Evolutionary conservation across 92 coral and sea anemone genomes (phyloP).

Genomic region (Nematostella vectensis): DNA sequence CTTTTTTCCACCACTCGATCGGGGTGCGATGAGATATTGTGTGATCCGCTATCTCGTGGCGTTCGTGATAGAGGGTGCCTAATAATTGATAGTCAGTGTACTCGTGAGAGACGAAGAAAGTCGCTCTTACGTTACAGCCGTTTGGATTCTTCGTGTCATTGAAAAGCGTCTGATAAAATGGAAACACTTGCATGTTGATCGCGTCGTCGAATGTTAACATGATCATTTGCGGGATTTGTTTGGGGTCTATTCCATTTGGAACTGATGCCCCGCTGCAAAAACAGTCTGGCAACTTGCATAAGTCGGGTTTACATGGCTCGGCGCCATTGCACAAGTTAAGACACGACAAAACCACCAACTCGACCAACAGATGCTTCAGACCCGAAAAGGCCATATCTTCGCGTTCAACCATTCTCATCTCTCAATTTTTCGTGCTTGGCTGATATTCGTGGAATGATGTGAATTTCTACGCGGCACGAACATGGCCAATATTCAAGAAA

Average conservation of each 20-base stretch:
- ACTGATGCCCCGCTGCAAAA: conserved; percentile 79
- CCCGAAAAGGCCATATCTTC: too few relatives aligned
- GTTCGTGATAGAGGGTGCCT: conserved; percentile 58
- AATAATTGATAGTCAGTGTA: conserved; percentile 74
- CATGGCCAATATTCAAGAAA: too few relatives aligned
- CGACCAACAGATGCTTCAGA: too few relatives aligned
- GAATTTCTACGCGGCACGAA: too few relatives aligned
- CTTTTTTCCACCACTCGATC: conserved; percentile 73
- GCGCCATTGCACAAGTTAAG: too few relatives aligned
- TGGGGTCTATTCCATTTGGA: conserved; percentile 51
- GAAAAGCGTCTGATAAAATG: conserved; percentile 40
- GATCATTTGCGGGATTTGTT: conserved; percentile 79
- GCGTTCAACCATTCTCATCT: not conserved
- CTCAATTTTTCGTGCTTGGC: too few relatives aligned
- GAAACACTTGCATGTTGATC: conserved; percentile 47
- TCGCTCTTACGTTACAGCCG: conserved; percentile 60
- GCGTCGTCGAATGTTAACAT: conserved; percentile 90
- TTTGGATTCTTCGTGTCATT: conserved; percentile 69
- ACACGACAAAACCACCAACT: too few relatives aligned
- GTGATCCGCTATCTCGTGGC: conserved; percentile 89
- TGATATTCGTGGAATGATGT: too few relatives aligned
- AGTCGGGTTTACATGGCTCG: conserved; percentile 31
- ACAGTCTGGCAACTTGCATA: conserved; percentile 89
- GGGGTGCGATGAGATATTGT: conserved; percentile 77
- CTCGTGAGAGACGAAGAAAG: conserved; percentile 87